These are phyloP conservation scores for Osmoderma eremita DNA, from an alignment of 2,888 invertebrate species.

Conservation along the genomic window DNA sequence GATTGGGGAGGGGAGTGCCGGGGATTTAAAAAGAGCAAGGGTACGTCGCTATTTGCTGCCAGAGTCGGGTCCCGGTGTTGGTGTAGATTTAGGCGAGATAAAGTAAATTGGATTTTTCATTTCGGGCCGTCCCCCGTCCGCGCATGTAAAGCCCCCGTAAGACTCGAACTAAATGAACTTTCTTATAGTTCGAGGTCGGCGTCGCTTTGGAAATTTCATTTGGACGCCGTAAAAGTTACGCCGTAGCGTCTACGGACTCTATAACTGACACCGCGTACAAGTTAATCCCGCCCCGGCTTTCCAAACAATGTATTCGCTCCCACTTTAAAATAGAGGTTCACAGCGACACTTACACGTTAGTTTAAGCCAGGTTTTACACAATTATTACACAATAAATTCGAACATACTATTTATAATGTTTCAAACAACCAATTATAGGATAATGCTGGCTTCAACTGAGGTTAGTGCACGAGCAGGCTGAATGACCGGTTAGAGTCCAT, in stretches of 20 bases:
- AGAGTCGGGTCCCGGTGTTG: constrained; percentile 28
- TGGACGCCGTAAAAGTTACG: constrained; percentile 51
- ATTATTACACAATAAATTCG: too few relatives aligned
- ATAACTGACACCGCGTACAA: too few relatives aligned
- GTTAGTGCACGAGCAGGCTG: too few relatives aligned
- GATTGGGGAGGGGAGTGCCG: constrained; percentile 44
- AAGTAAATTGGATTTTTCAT: constrained; percentile 58
- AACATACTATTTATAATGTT: too few relatives aligned
- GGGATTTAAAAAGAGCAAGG: too few relatives aligned
- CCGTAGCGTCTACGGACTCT: constrained; percentile 41
- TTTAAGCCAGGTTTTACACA: too few relatives aligned
- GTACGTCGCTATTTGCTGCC: constrained; percentile 31
- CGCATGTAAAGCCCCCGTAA: constrained; percentile 50
- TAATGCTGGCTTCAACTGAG: too few relatives aligned
- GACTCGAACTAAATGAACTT: constrained; percentile 54
- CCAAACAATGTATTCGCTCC: background rate
- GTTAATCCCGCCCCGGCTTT: background rate
- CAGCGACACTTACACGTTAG: too few relatives aligned
- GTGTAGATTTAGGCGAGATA: constrained; percentile 55
- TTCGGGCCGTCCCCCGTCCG: constrained; percentile 46
- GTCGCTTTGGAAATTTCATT: constrained; percentile 51
- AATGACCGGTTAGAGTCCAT: too few relatives aligned
- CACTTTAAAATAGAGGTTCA: too few relatives aligned
- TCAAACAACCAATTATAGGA: too few relatives aligned
- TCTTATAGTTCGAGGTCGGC: constrained; percentile 45